These are phyloP conservation scores for Holacanthus passer DNA, from an alignment of 2,113 vertebrate genomes.

Conservation along the genomic window DNA sequence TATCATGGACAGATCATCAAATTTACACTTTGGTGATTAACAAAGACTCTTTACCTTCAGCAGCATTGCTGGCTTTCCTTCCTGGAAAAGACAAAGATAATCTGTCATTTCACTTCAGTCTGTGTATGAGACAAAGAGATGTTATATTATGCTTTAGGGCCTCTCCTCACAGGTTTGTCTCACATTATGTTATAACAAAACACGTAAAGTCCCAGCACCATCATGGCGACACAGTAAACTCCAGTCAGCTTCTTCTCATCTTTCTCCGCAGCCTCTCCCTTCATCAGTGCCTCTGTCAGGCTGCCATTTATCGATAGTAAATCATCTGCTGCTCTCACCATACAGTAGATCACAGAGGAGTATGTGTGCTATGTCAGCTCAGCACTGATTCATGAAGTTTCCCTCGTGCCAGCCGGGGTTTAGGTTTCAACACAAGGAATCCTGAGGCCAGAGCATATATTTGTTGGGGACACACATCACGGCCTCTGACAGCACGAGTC, in stretches of 20 bases:
- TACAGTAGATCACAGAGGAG: conserved; percentile 35
- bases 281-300: conserved; percentile 25
- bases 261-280: conserved; percentile 2
- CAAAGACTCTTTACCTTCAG: conserved; percentile 77
- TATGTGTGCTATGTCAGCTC: conserved; percentile 39
- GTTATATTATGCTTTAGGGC: not conserved
- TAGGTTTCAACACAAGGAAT: conserved; percentile 58
- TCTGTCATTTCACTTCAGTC: not conserved
- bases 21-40: too few species aligned
- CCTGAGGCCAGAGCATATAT: conserved; percentile 19
- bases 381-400: conserved; percentile 63
- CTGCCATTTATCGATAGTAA: conserved; percentile 23
- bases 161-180: not conserved
- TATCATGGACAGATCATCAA: too few species aligned
- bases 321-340: conserved; percentile 34
- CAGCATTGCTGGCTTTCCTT: conserved; percentile 53
- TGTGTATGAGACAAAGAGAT: not conserved
- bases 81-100: conserved; percentile 65
- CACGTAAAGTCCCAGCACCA: not conserved
- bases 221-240: not conserved
- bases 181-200: conserved; percentile 10
- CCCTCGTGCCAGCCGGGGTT: conserved; percentile 33
- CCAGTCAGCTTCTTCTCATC: conserved; percentile 20
- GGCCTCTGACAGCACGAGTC: conserved; percentile 55
- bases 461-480: conserved; percentile 48